Base-by-base conservation (phyloP, 2,888 invertebrate genomes). In the Caenorhabditis zanzibari region DNA sequence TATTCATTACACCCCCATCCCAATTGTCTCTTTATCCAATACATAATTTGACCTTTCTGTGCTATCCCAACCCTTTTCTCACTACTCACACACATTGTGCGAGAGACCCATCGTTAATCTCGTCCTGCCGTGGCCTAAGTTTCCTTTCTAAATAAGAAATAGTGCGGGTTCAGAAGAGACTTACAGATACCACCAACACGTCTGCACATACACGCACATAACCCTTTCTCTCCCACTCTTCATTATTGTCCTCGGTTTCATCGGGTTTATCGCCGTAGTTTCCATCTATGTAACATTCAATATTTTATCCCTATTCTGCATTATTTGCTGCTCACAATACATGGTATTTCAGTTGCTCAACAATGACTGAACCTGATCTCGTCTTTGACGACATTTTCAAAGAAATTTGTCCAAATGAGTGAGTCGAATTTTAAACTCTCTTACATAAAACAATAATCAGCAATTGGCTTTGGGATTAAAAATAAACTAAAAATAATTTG, bases 331-430 rank as follows among this genome's bases (percentile, higher is more conserved):
- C 32, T 49, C 47, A 59, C 4, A 16, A 35, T 16, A 3, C 7
- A n/a, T 16, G 24, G n/a, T 1, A 5, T 69, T 77, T 52, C 61
- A 59, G 68, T 59, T 49, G 61, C 7, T 19, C 38, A 35, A 59
- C 38, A 49, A 77, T 77, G 76, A 22, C 35, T 22, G 19, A 61
- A 24, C 4, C 14, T n/a, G 41, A 61, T 16, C 38, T 77, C 2
- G 61, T 19, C 7, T 77, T 77, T 61, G 69, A 77, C 1, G 76
- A 77, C 3, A 74, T 74, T 38, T 74, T 74, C 47, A 49, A 63
- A 52, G 74, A 74, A 28, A 9, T 52, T 6, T 61, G 54, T 22
- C 52, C 64, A 63, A 44, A 52, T 38, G 74, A 74, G 64, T 74
- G 38, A 74, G 74, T 64, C 9, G 7, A 54, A 26, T 26, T 38